Base-by-base conservation (phyloP, 2,888 invertebrate species). In the Branchellion lobata region DNA sequence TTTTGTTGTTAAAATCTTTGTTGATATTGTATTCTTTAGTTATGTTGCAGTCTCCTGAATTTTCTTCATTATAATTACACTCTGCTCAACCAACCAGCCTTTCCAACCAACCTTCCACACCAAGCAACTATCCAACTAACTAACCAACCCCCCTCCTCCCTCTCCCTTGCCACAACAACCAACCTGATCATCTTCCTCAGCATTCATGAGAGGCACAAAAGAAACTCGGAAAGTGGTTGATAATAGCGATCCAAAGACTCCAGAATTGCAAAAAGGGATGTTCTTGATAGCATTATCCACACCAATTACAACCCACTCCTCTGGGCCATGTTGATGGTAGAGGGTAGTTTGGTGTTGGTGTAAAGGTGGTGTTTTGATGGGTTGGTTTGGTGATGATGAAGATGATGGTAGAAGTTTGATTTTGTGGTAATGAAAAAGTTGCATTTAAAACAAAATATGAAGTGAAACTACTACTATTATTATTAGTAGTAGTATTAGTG, bases 201-300 rank as follows among this genome's bases (percentile, higher is more conserved):
- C n/a, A 0, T 34, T 91, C 90, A 31, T 93, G 0, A 74, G 31
- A 3, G 80, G 93, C 79, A 94, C 91, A 89, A 96, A 96, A 36
- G 94, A 92, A 40, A 97, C 89, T 88, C 94, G 94, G 87, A 95
- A 96, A 89, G 95, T 96, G 81, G 96, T 96, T 81, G 96, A 92
- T 86, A 93, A 93, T 81, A 97, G 89, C 36, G 92, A 90, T 0
- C 96, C 97, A 81, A 92, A 92, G 81, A 92, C 91, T 79, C 94
- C 94, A 84, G 91, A 90, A 84, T 93, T 92, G 84, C 92, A 92
- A 82, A 93, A 91, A 21, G 95, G 93, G 78, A 92, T 91, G 87
- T 92, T 93, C 91, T 94, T 91, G 83, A 94, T 90, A 81, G 94
- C 94, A 86, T 91, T 92, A 85, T 92, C 91, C 40, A 93, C 94